Percentiles rank a stretch among this genome's conserved stretches.
These are phyloP conservation scores for Meandrina meandrites DNA, from an alignment of 92 coral and sea anemone genomes.

Conservation along the genomic window DNA sequence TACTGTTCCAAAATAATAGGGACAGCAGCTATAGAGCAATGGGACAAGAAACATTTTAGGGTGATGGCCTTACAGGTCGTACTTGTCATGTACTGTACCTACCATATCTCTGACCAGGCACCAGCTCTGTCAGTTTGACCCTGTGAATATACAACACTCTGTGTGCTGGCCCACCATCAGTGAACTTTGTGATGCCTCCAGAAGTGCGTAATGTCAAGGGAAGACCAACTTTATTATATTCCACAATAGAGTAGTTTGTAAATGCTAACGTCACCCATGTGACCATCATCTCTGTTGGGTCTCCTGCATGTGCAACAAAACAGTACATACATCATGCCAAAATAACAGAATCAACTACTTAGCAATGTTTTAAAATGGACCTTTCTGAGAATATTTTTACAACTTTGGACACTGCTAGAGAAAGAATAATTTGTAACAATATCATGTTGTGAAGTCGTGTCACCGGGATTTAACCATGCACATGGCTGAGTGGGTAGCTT, in stretches of 20 bases:
- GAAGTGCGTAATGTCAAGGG: constrained; percentile 58
- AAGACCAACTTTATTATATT: constrained; percentile 74
- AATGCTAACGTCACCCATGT: constrained; percentile 84
- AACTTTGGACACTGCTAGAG: too few relatives aligned
- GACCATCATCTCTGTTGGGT: constrained; percentile 84
- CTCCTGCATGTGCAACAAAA: constrained; percentile 37
- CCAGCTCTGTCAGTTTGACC: constrained; percentile 80
- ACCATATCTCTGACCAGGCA: constrained; percentile 81
- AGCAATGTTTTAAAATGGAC: too few relatives aligned
- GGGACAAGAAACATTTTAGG: too few relatives aligned
- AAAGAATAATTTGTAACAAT: too few relatives aligned
- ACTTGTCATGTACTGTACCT: background rate
- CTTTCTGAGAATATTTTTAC: too few relatives aligned
- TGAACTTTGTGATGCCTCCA: constrained; percentile 79
- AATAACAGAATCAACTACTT: too few relatives aligned
- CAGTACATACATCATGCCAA: background rate
- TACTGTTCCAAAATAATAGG: too few relatives aligned
- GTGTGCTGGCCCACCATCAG: constrained; percentile 80
- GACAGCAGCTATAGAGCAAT: too few relatives aligned
- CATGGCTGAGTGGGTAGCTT: too few relatives aligned
- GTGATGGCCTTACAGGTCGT: too few relatives aligned
- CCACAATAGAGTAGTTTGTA: constrained; percentile 74
- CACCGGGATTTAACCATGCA: too few relatives aligned
- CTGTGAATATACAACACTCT: constrained; percentile 85
- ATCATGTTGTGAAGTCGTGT: too few relatives aligned